A percentile compares a stretch with the other conserved stretches of the same genome.
These are phyloP conservation scores for Bergia sp. DNA, from an alignment of 92 coral and sea anemone species.

Conservation along the genomic window DNA sequence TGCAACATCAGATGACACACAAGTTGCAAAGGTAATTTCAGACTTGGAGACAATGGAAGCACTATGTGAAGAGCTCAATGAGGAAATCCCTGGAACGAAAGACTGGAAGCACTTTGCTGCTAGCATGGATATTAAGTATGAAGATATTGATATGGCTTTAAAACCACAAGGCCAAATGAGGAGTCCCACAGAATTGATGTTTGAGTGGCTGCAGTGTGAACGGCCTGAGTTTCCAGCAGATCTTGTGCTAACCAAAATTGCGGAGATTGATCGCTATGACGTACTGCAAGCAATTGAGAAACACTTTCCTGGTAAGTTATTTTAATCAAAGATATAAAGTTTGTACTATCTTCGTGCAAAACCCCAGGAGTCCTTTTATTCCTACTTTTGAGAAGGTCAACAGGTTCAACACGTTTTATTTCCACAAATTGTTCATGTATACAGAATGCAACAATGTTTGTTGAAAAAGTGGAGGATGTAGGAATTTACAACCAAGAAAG, in stretches of 20 bases:
- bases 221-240: background rate
- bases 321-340: background rate
- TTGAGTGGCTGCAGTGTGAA: constrained; percentile 14
- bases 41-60: background rate
- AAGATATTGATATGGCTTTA: background rate
- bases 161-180: background rate
- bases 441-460: too few relatives aligned
- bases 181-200: constrained; percentile 18
- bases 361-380: background rate
- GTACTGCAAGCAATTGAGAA: constrained; percentile 16
- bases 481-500: too few relatives aligned
- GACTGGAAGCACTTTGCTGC: constrained; percentile 16
- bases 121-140: background rate
- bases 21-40: background rate
- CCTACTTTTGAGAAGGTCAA: too few relatives aligned
- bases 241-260: constrained; percentile 1
- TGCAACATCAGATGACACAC: background rate
- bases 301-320: constrained; percentile 2
- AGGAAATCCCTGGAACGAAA: constrained; percentile 23
- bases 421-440: too few relatives aligned
- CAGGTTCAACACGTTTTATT: too few relatives aligned
- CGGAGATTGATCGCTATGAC: constrained; percentile 24
- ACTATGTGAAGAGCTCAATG: background rate
- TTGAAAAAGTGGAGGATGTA: too few relatives aligned
- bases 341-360: background rate